Evolutionary conservation across 2,797 vertebrate species (phyloP), one percentile per base, ranked within the genome.

Genomic region (Sphenopsis melanotis): DNA sequence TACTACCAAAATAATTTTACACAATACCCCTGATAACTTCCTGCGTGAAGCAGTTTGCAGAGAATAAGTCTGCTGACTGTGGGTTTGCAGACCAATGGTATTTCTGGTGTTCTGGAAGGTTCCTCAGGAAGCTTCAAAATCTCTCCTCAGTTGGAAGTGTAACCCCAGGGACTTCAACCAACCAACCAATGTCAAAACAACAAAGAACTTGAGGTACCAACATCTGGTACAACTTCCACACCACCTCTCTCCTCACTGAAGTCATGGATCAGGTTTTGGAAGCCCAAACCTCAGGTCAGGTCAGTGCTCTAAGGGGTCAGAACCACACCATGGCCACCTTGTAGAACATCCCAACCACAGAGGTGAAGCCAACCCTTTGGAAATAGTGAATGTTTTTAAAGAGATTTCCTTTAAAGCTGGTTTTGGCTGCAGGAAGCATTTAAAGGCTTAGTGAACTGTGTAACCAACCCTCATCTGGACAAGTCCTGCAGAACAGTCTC

Each of bases 91-190:
- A 63, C 11, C 23, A 76, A n/a, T 3, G 32, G 24, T 50, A 0
- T 8, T 69, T 22, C 59, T 63, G 27, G 11, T 79, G 29, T 4
- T 84, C 59, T 44, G 27, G 24, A 89, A 41, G 13, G 29, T 79
- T 81, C 70, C 46, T 68, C 65, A 75, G 39, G 34, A 86, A 57
- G 23, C 39, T 83, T 60, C 39, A 81, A 87, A 69, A 71, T 47
- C 19, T 50, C 34, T 61, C 11, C 21, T 85, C 8, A 36, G 30
- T 4, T 53, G 37, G 30, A 71, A 59, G 6, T 3, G 11, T 14
- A 75, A n/a, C 3, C 16, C 14, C 36, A 37, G 18, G 50, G 29
- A 52, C 14, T 16, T 41, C 7, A 41, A 41, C 3, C 46, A 56
- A 90, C 16, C 36, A 78, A 46, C 21, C 59, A 55, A 19, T 2